Evolutionary conservation across 2,888 invertebrate genomes (phyloP).

Genomic region (Bimastos eiseni): DNA sequence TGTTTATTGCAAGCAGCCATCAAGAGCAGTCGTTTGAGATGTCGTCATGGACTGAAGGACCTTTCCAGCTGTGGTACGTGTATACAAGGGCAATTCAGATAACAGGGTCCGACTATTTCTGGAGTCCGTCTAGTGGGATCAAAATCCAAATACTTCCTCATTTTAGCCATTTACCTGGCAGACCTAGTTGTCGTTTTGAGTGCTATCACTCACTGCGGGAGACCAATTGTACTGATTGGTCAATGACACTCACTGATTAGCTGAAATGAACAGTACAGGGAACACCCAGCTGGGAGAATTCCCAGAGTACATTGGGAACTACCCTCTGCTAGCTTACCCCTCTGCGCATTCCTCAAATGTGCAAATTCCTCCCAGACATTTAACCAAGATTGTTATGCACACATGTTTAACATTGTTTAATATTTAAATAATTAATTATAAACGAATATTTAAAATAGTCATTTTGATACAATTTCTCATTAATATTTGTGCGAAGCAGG

Average conservation of each 20-base stretch:
- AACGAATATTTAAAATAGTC: too few relatives aligned
- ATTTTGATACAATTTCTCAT: too few relatives aligned
- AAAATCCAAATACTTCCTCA: neutral
- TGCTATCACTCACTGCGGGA: neutral
- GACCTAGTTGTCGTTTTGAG: neutral
- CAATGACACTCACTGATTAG: neutral
- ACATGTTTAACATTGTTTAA: too few relatives aligned
- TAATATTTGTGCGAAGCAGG: too few relatives aligned
- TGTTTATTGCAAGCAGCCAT: neutral
- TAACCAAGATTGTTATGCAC: too few relatives aligned
- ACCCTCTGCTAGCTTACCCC: neutral
- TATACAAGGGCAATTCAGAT: neutral
- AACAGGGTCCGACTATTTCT: neutral
- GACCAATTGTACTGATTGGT: neutral
- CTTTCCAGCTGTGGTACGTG: neutral
- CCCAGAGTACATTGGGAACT: neutral
- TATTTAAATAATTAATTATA: too few relatives aligned
- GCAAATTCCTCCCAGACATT: too few relatives aligned
- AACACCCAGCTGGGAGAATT: neutral
- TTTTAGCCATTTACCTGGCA: neutral
- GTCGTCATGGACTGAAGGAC: neutral
- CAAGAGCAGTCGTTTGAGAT: neutral
- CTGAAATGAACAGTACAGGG: neutral
- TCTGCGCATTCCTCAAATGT: too few relatives aligned
- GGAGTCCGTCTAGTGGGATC: neutral